Conservation (phyloP, 2,797 vertebrate species). For the Pitangus sulphuratus region DNA sequence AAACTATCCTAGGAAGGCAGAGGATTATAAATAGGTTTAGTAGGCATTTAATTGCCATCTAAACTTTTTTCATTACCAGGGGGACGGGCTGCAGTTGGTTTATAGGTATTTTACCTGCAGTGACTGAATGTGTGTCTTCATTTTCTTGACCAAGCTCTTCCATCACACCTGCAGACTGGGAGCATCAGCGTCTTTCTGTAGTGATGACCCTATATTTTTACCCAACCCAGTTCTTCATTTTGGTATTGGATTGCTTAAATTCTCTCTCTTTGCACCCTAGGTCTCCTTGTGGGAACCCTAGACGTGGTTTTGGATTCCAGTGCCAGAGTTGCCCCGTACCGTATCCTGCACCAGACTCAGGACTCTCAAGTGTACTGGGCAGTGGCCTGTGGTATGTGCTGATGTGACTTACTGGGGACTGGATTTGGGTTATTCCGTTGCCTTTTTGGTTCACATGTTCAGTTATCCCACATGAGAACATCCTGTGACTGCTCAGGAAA, state of each 20-base stretch:
- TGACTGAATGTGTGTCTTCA: neutral
- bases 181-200: neutral
- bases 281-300: conserved; percentile 91
- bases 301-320: conserved; percentile 98
- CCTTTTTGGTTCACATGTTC: neutral
- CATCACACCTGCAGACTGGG: neutral
- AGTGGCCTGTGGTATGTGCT: conserved; percentile 88
- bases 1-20: neutral
- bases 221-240: neutral
- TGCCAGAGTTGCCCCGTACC: conserved; percentile 92
- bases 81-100: neutral
- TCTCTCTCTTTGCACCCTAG: conserved; percentile 61
- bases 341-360: conserved; percentile 94
- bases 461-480: neutral
- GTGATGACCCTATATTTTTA: neutral
- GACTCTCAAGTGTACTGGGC: conserved; percentile 96
- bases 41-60: neutral
- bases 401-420: neutral
- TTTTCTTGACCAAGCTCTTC: neutral
- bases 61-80: neutral
- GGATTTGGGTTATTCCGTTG: neutral
- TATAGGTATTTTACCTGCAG: neutral
- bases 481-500: neutral
- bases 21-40: neutral
- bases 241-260: neutral